Percentiles rank a stretch among this genome's conserved stretches.
Conservation (phyloP, 2,797 vertebrate genomes). For the Notolepis coatsorum region DNA sequence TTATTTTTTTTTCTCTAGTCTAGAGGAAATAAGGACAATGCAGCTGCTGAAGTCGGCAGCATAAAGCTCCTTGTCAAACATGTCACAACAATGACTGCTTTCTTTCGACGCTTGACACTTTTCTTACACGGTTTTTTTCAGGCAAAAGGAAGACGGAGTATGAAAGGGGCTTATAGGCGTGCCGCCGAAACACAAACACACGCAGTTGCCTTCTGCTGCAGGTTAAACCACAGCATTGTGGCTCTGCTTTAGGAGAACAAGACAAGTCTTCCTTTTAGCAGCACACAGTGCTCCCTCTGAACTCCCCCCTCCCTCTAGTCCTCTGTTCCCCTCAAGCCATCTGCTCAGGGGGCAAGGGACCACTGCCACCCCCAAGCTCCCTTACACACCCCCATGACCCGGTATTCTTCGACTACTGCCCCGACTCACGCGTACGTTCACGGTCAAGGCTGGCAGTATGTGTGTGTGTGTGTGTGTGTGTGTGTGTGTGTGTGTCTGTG, state of each 20-base stretch:
- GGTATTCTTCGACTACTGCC: slow-evolving; percentile 71
- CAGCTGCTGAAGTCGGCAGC: slow-evolving; percentile 61
- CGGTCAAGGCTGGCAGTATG: slow-evolving; percentile 73
- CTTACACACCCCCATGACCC: slow-evolving; percentile 73
- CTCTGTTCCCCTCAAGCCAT: slow-evolving; percentile 71
- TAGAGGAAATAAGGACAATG: slow-evolving; percentile 38
- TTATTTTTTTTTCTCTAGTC: no score
- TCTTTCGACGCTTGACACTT: slow-evolving; percentile 58
- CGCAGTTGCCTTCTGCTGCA: slow-evolving; percentile 69
- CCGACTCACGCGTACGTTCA: slow-evolving; percentile 63
- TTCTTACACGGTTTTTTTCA: slow-evolving; percentile 66
- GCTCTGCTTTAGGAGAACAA: slow-evolving; percentile 61
- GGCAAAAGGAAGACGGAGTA: slow-evolving; percentile 34
- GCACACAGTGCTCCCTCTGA: slow-evolving; percentile 39
- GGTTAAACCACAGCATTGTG: slow-evolving; percentile 70
- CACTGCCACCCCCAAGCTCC: slow-evolving; percentile 58
- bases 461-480: neutral
- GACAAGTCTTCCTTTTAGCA: slow-evolving; percentile 75
- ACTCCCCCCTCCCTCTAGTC: slow-evolving; percentile 49
- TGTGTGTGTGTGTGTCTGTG: neutral
- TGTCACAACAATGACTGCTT: slow-evolving; percentile 69
- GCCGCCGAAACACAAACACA: slow-evolving; percentile 34
- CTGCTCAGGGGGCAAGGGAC: slow-evolving; percentile 70
- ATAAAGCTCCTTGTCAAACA: slow-evolving; percentile 61
- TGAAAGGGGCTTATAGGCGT: slow-evolving; percentile 68